A percentile compares a stretch with the other conserved stretches of the same genome.
These are phyloP conservation scores for Psylliodes chrysocephalus DNA, from an alignment of 2,888 invertebrate genomes.

Conservation along the genomic window DNA sequence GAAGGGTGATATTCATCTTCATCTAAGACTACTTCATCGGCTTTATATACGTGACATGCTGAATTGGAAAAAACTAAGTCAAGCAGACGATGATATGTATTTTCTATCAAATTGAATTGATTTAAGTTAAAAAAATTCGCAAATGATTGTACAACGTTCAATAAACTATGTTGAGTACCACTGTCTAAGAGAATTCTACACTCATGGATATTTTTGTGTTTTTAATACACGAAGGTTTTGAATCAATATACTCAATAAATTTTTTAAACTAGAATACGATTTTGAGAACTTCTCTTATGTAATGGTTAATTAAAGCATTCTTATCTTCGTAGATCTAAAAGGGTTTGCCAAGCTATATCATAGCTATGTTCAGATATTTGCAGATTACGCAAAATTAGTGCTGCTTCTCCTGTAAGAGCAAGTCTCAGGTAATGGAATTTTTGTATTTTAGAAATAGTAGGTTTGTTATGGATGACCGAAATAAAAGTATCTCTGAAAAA, in stretches of 20 bases:
- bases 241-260: conserved; percentile 11
- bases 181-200: conserved; percentile 22
- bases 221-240: conserved; percentile 12
- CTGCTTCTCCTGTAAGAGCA: conserved; percentile 26
- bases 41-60: too few species aligned
- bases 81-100: too few species aligned
- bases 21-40: too few species aligned
- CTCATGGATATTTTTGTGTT: background rate
- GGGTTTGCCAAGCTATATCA: conserved; percentile 14
- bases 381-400: conserved; percentile 20
- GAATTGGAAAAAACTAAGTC: too few species aligned
- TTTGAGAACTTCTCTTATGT: conserved; percentile 20
- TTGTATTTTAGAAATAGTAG: conserved; percentile 21
- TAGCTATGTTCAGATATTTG: conserved; percentile 22
- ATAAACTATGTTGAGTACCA: conserved; percentile 26
- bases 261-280: conserved; percentile 10
- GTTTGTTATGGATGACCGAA: background rate
- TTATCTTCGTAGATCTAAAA: conserved; percentile 21
- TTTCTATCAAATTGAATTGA: too few species aligned
- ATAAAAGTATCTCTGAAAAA: conserved; percentile 12
- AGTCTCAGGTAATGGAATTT: conserved; percentile 25
- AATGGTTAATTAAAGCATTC: conserved; percentile 14
- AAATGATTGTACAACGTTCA: too few species aligned
- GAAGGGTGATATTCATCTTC: too few species aligned
- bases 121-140: too few species aligned